Evolutionary conservation across 1,140 invertebrate species (phyloP).

Genomic region (Anastrepha ludens): DNA sequence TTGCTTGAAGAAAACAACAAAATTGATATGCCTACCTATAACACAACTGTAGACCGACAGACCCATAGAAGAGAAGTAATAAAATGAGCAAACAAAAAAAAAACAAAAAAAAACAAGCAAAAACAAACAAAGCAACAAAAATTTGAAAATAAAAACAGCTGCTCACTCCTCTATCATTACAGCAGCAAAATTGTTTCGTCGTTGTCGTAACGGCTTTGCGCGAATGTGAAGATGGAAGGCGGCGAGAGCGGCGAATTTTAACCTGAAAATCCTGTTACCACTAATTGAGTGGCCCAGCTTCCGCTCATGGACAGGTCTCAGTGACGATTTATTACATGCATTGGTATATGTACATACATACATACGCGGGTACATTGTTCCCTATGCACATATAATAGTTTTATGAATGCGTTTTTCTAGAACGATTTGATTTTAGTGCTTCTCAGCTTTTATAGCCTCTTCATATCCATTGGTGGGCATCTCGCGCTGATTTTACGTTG

Average conservation of each 20-base stretch:
- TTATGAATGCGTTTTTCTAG: slow-evolving; percentile 10
- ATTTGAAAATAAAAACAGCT: slow-evolving; percentile 33
- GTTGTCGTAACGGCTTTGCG: slow-evolving; percentile 21
- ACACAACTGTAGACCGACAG: slow-evolving; percentile 2
- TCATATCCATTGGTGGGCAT: neutral
- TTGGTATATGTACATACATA: neutral
- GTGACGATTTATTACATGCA: slow-evolving; percentile 34
- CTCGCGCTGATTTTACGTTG: neutral
- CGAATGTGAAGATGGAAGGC: neutral
- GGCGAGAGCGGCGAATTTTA: neutral
- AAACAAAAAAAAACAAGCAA: neutral
- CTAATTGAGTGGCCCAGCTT: slow-evolving; percentile 45
- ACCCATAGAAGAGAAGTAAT: slow-evolving; percentile 22
- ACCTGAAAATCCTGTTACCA: slow-evolving; percentile 47
- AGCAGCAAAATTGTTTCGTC: slow-evolving; percentile 19
- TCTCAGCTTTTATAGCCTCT: neutral
- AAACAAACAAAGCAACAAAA: slow-evolving; percentile 18
- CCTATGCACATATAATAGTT: neutral
- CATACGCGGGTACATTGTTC: neutral
- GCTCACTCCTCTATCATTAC: slow-evolving; percentile 1
- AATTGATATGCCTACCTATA: neutral
- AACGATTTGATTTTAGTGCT: neutral
- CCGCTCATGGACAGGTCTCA: slow-evolving; percentile 3
- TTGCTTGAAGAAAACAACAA: neutral
- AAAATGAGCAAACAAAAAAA: neutral